phyloP scores from a whole-genome alignment of 2,113 vertebrate genomes.

The Boulengeromyrus knoepffleri region DNA sequence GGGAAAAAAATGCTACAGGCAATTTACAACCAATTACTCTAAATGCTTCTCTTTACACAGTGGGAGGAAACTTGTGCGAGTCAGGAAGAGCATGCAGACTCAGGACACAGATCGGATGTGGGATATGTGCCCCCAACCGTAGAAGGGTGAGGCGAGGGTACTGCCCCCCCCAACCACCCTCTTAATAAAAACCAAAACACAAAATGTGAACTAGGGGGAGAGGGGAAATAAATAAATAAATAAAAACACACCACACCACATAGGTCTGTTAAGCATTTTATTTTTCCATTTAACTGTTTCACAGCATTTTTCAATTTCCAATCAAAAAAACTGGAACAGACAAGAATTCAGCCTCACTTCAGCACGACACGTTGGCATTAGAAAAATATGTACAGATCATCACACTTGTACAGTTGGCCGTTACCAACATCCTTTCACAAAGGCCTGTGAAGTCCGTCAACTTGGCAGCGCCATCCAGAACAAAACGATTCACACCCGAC shows the following conservation, averaged over 20 bases:
- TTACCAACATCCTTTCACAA: not conserved
- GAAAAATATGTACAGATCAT: slow-evolving; percentile 34
- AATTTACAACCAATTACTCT: not conserved
- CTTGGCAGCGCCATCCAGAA: not conserved
- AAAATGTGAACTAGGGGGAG: not conserved
- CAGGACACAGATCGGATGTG: slow-evolving; percentile 24
- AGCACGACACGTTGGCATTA: slow-evolving; percentile 32
- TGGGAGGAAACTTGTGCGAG: not conserved
- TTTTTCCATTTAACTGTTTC: slow-evolving; percentile 38
- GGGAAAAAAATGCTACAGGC: not conserved
- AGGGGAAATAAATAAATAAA: too few species aligned
- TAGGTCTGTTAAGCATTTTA: slow-evolving; percentile 21
- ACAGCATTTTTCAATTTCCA: slow-evolving; percentile 31
- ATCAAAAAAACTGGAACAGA: slow-evolving; percentile 9
- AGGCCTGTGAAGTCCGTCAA: not conserved
- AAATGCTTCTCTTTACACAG: not conserved
- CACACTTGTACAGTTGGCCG: not conserved
- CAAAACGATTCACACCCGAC: not conserved
- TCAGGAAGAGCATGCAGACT: not conserved
- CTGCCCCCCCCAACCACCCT: not conserved
- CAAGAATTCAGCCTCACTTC: slow-evolving; percentile 26
- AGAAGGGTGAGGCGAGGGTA: not conserved
- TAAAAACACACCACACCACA: not conserved
- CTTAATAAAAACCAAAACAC: slow-evolving; percentile 5
- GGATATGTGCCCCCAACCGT: slow-evolving; percentile 1